Conservation (phyloP, 2,797 vertebrate genomes). For the Micromesistius poutassou region DNA sequence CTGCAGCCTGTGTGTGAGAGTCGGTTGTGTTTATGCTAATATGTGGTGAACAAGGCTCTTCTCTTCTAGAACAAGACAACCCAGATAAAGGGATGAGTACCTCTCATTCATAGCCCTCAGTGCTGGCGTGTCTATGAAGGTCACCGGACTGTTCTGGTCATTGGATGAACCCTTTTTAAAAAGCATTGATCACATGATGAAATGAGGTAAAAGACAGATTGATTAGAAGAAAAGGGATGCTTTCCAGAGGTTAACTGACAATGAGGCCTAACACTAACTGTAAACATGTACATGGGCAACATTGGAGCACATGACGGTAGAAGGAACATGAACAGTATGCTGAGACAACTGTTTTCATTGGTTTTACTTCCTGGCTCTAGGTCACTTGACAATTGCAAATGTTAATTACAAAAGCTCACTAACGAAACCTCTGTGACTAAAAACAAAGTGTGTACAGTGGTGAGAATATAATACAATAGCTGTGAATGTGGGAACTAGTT, state of each 20-base stretch:
- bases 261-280: not conserved
- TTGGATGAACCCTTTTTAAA: constrained; percentile 51
- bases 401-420: not conserved
- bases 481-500: not conserved
- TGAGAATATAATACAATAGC: not conserved
- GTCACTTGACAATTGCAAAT: not conserved
- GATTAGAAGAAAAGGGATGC: not conserved
- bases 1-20: not conserved
- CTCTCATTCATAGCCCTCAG: constrained; percentile 56
- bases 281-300: not conserved
- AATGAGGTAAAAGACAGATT: not conserved
- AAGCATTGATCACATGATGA: not conserved
- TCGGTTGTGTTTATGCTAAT: not conserved
- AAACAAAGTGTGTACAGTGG: not conserved
- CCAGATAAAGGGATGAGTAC: constrained; percentile 42
- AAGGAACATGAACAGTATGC: not conserved
- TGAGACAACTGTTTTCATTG: not conserved
- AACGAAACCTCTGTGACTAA: not conserved
- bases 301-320: too few relatives aligned
- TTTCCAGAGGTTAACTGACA: not conserved
- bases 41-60: not conserved
- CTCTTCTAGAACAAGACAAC: not conserved
- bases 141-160: constrained; percentile 34
- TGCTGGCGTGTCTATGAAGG: constrained; percentile 72
- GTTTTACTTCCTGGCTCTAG: not conserved